These are phyloP conservation scores for Melipona bicolor DNA, from an alignment of 2,888 invertebrate genomes.

Conservation along the genomic window DNA sequence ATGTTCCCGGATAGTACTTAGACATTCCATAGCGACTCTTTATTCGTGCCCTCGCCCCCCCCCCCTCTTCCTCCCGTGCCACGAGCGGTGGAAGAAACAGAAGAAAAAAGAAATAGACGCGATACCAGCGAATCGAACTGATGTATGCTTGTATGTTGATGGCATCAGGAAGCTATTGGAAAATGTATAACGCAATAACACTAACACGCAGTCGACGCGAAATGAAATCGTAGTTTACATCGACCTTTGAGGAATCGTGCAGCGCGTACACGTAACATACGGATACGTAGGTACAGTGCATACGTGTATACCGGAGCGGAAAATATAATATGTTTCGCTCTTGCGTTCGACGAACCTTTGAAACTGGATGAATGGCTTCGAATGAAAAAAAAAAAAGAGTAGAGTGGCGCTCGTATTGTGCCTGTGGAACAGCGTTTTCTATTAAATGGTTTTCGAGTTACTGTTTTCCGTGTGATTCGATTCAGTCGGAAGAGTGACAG, in stretches of 20 bases:
- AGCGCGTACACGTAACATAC: not conserved
- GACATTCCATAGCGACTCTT: slow-evolving; percentile 4
- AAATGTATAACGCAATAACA: slow-evolving; percentile 70
- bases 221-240: slow-evolving; percentile 32
- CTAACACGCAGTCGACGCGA: slow-evolving; percentile 11
- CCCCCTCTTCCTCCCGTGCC: not conserved
- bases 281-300: not conserved
- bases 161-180: slow-evolving; percentile 57
- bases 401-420: not conserved
- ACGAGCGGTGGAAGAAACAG: slow-evolving; percentile 16
- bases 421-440: not conserved
- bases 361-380: not conserved
- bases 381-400: not conserved
- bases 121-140: slow-evolving; percentile 47
- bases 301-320: not conserved
- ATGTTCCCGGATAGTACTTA: slow-evolving; percentile 56
- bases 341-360: not conserved
- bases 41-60: not conserved
- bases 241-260: slow-evolving; percentile 21
- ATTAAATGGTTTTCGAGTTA: not conserved
- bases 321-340: slow-evolving; percentile 8
- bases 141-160: slow-evolving; percentile 57
- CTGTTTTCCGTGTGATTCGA: not conserved
- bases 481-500: not conserved
- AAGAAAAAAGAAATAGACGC: not conserved